Conservation (phyloP, 2,888 invertebrate genomes). For the Pammene aurita region DNA sequence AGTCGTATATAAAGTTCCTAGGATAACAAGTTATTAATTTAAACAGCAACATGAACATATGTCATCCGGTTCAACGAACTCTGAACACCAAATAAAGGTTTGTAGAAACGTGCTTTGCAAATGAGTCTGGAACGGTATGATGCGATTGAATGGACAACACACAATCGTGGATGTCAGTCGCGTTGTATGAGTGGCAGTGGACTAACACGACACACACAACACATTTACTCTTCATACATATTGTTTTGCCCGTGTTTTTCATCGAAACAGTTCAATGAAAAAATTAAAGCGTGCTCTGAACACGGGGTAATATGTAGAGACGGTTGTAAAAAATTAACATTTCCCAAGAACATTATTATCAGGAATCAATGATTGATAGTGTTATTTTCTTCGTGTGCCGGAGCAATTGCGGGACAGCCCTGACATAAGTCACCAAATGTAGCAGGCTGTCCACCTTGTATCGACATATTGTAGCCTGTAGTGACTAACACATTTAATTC, state of each 20-base stretch:
- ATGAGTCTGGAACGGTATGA: slow-evolving; percentile 53
- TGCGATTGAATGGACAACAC: slow-evolving; percentile 59
- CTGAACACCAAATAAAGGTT: slow-evolving; percentile 57
- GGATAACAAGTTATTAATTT: slow-evolving; percentile 50
- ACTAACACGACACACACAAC: too few species aligned
- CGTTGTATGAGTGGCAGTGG: slow-evolving; percentile 48
- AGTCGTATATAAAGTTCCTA: slow-evolving; percentile 32
- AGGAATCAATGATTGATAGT: slow-evolving; percentile 5
- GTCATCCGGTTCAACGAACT: slow-evolving; percentile 67
- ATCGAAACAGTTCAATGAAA: neutral
- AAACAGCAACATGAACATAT: slow-evolving; percentile 61
- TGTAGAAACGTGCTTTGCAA: slow-evolving; percentile 59
- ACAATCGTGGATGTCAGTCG: slow-evolving; percentile 56
- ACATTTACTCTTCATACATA: slow-evolving; percentile 6
- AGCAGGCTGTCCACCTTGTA: slow-evolving; percentile 77
- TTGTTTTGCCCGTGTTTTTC: neutral
- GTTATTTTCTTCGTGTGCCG: slow-evolving; percentile 30
- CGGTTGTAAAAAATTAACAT: neutral
- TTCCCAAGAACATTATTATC: neutral
- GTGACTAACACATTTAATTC: slow-evolving; percentile 57
- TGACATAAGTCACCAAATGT: slow-evolving; percentile 80
- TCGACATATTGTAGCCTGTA: slow-evolving; percentile 72
- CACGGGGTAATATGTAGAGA: neutral
- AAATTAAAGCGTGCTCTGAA: neutral
- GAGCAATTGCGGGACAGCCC: slow-evolving; percentile 68